Conservation (phyloP, 2,888 invertebrate species). For the Strigamia maritima region DNA sequence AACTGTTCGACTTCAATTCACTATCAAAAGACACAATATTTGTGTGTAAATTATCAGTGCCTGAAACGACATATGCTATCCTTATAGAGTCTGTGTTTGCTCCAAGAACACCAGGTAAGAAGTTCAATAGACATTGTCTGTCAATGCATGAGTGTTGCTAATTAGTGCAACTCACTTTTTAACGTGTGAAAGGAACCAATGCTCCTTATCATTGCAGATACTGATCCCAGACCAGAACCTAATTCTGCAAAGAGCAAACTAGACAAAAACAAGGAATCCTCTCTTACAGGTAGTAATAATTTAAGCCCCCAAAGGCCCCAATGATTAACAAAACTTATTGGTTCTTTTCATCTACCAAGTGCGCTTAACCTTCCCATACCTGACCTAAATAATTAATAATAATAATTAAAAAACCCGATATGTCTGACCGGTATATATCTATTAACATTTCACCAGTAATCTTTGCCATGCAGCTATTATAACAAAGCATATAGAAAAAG, state of each 20-base stretch:
- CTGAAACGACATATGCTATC: conserved; percentile 29
- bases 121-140: not conserved
- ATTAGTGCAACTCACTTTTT: not conserved
- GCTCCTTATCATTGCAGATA: conserved; percentile 20
- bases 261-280: conserved; percentile 23
- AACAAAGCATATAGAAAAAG: too few relatives aligned
- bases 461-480: too few relatives aligned
- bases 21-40: not conserved
- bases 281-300: conserved; percentile 4
- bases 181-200: conserved; percentile 24
- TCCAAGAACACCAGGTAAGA: not conserved
- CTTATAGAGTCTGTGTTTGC: not conserved
- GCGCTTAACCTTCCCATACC: not conserved
- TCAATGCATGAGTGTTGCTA: not conserved
- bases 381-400: too few relatives aligned
- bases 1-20: not conserved
- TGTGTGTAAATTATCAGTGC: conserved; percentile 35
- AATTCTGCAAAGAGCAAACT: not conserved
- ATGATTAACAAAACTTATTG: not conserved
- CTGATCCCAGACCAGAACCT: conserved; percentile 15
- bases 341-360: conserved; percentile 4
- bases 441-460: too few relatives aligned
- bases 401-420: too few relatives aligned
- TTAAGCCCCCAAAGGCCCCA: not conserved
- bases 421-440: too few relatives aligned